A percentile compares a stretch with the other conserved stretches of the same genome.
phyloP scores from a whole-genome alignment of 2,888 invertebrate genomes.

The Scaptomyza flava region DNA sequence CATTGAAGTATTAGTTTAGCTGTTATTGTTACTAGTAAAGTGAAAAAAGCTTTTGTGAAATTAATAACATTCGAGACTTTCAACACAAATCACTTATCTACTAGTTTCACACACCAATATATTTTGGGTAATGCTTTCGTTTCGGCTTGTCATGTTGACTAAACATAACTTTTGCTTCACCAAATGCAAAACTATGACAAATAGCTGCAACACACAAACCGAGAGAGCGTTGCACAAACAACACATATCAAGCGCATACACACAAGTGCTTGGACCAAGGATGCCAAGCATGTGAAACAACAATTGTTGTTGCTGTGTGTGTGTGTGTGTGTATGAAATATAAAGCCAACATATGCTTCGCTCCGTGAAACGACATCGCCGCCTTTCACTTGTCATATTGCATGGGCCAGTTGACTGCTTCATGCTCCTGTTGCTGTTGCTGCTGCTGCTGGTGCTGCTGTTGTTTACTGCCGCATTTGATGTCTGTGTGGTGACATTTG shows the following conservation, averaged over 20 bases:
- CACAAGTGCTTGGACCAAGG: slow-evolving; percentile 16
- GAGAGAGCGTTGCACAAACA: slow-evolving; percentile 19
- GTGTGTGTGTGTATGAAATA: background rate
- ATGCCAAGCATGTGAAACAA: slow-evolving; percentile 33
- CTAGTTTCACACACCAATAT: slow-evolving; percentile 21
- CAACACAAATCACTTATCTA: background rate
- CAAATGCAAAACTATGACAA: slow-evolving; percentile 52
- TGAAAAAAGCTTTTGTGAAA: background rate
- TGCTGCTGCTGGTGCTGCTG: slow-evolving; percentile 28
- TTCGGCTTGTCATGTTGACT: slow-evolving; percentile 32
- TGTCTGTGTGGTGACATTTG: slow-evolving; percentile 70
- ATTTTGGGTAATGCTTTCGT: slow-evolving; percentile 21
- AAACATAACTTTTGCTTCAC: slow-evolving; percentile 44
- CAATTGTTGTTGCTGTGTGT: slow-evolving; percentile 19
- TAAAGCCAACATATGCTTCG: slow-evolving; percentile 37
- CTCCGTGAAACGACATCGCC: slow-evolving; percentile 34
- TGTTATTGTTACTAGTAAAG: background rate
- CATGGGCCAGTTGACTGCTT: slow-evolving; percentile 32
- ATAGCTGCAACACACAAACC: slow-evolving; percentile 33
- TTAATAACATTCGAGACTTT: background rate
- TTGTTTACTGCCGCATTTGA: slow-evolving; percentile 61
- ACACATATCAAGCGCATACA: slow-evolving; percentile 18
- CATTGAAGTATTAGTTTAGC: background rate
- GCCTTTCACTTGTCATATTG: slow-evolving; percentile 63
- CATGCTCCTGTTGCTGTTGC: slow-evolving; percentile 3